Conservation (phyloP, 2,888 invertebrate genomes). For the Troides aeacus region DNA sequence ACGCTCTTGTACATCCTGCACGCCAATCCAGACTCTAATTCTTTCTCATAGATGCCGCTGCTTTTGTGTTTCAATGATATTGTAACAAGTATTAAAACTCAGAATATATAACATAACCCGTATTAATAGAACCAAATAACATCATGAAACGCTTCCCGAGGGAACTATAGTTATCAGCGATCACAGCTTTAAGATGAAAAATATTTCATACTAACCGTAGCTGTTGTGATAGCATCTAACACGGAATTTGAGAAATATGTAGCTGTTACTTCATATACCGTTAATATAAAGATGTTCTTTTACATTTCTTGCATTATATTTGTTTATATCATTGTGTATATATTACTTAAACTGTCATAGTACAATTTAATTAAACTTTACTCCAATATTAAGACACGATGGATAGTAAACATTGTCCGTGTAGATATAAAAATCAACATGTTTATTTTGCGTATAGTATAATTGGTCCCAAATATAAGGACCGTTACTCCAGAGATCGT, state of each 20-base stretch:
- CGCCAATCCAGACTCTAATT: constrained; percentile 12
- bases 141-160: constrained; percentile 2
- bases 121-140: not conserved
- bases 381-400: no score
- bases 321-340: not conserved
- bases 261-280: constrained; percentile 8
- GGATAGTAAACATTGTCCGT: no score
- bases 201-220: constrained; percentile 19
- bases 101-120: not conserved
- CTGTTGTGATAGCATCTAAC: constrained; percentile 10
- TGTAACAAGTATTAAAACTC: not conserved
- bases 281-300: not conserved
- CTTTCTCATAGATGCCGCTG: constrained; percentile 14
- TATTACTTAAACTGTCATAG: no score
- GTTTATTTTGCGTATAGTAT: no score
- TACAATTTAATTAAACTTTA: no score
- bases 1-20: constrained; percentile 25
- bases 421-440: no score
- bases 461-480: no score
- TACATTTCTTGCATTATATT: not conserved
- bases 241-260: constrained; percentile 20
- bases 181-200: constrained; percentile 12
- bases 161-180: constrained; percentile 20
- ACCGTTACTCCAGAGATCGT: no score
- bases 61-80: not conserved